A percentile compares a stretch with the other conserved stretches of the same genome.
Evolutionary conservation across 2,113 vertebrate genomes (phyloP).

Genomic region (Mesoclemmys tuberculata): DNA sequence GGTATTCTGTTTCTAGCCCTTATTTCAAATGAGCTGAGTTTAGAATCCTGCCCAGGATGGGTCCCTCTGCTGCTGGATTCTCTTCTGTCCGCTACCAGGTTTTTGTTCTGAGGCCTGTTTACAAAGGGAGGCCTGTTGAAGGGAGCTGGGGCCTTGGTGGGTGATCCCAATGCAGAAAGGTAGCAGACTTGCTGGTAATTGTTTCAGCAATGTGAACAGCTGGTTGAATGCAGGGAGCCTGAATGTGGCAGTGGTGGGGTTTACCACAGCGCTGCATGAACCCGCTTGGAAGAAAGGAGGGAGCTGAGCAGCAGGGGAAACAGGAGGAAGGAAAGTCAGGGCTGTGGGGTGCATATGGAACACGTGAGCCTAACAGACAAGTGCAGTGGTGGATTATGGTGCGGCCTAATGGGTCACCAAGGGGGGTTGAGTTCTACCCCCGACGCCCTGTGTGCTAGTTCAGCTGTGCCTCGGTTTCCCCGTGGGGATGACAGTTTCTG

Average conservation of each 20-base stretch:
- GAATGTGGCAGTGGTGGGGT: not conserved
- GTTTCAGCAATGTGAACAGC: too few species aligned
- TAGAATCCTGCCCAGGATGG: not conserved
- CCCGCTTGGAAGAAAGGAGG: not conserved
- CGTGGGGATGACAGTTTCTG: not conserved
- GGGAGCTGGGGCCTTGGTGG: not conserved
- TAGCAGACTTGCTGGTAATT: not conserved
- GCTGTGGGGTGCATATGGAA: not conserved
- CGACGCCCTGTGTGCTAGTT: not conserved
- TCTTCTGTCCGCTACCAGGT: not conserved
- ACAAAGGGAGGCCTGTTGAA: not conserved
- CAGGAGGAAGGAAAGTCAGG: not conserved
- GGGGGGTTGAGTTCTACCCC: not conserved
- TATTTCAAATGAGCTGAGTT: not conserved
- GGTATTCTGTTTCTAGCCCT: not conserved
- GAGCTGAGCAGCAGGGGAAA: not conserved
- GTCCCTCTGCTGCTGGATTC: not conserved
- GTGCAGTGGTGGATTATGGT: not conserved
- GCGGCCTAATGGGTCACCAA: not conserved
- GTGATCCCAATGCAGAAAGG: not conserved
- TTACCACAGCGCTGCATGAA: not conserved
- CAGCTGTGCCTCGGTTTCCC: not conserved
- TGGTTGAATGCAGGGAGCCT: too few species aligned
- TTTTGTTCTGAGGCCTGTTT: not conserved
- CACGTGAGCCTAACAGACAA: too few species aligned